Base-by-base conservation (phyloP, 2,113 vertebrate genomes). In the Hylia prasina region DNA sequence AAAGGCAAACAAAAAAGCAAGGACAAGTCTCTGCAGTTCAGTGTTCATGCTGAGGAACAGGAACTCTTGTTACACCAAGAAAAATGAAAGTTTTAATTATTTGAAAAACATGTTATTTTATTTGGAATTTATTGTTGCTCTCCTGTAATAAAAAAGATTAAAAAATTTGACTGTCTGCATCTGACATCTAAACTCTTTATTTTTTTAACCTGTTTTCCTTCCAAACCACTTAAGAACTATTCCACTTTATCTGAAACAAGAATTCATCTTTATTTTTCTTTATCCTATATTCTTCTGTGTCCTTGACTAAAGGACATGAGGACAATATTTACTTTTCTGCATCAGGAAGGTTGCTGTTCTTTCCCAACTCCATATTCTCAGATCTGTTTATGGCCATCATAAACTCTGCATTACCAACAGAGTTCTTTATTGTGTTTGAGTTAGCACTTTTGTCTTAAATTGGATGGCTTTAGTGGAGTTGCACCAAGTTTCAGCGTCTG, bases 1-100 rank as follows among this genome's bases (percentile, higher is more conserved):
- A 61, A 92, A 92, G 89, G 45, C 50, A 95, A 85, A 91, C n/a
- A 85, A 50, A 90, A 57, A 65, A 42, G 0, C 63, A 73, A 88
- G 58, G 58, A 57, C 39, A n/a, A 33, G 25, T 24, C 53, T 80
- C 68, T 94, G 30, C 35, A 73, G 39, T 48, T 86, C 71, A 72
- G 6, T 56, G 16, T 7, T 40, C 13, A 9, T 30, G 15, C 27
- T 65, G 50, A 77, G 19, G 8, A 83, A 9, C 13, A 42, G 5
- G 20, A 89, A 14, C 19, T 76, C 22, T 65, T 6, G 3, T 7
- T 75, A 63, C 31, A 73, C 13, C 7, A 69, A 73, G 10, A 33
- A 20, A 61, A 80, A 87, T 20, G 12, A 50, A 44, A 31, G 11
- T 8, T 76, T 75, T 69, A 77, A 42, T 53, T 42, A 42, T 83